Evolutionary conservation across 2,888 invertebrate species (phyloP), one percentile per base, ranked within the genome.

Genomic region (Sinopyrophorus schimmeli): DNA sequence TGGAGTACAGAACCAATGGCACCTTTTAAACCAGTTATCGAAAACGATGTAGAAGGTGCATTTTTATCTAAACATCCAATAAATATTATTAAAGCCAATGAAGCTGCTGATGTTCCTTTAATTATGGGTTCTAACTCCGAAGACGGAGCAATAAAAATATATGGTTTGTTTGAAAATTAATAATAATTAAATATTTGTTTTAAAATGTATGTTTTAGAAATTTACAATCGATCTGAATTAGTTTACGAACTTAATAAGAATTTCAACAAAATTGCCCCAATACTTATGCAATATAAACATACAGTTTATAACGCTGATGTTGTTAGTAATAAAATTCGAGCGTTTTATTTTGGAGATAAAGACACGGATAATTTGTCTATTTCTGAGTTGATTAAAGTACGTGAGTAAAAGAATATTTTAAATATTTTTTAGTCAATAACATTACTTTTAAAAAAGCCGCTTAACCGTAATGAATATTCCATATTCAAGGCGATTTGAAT

Each of bases 1-100:
- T 88, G 86, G 84, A 86, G 86, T 64, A 83, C 82, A 55, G 86
- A 89, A 70, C 86, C 89, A 1, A 84, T 87, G 83, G 85, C 89
- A 53, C 84, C 88, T 1, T 89, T 89, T 65, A 85, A 84, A 60
- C 89, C 89, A 0, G 86, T 86, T 0, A 76, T 86, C 1, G 91
- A 91, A 64, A 83, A 83, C 0, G 73, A 80, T 28, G 77, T 81
- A 6, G 77, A 80, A 0, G 83, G 80, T 1, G 86, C 88, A 1
- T 89, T 91, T 65, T 63, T 91, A 3, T 81, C 79, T 0, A 78
- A 80, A 49, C 77, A 80, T 58, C 86, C 89, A 0, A 71, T 81
- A 1, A 62, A 72, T 10, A 63, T 77, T 12, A 67, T 77, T 9
- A 74, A 76, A 28, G 64, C 74, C 2, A 79, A 81, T 1, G 72